Evolutionary conservation across 1,140 invertebrate genomes (phyloP).

Genomic region (Hypsibius dujardini): DNA sequence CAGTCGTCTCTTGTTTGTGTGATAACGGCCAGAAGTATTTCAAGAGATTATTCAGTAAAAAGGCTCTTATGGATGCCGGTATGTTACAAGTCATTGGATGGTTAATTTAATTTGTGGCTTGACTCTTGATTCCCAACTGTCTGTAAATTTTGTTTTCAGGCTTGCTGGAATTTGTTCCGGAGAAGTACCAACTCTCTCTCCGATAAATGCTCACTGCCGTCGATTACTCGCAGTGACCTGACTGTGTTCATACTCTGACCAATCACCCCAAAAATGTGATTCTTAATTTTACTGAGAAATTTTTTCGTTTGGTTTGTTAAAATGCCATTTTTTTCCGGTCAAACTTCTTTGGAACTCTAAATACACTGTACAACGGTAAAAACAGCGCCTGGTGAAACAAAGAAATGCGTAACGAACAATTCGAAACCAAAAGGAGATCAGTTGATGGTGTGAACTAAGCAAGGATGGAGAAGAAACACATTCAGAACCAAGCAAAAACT

Average conservation of each 20-base stretch:
- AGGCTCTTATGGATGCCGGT: background rate
- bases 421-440: background rate
- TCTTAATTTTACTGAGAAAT: background rate
- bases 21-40: constrained; percentile 30
- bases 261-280: background rate
- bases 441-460: background rate
- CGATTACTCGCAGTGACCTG: too few species aligned
- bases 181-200: background rate
- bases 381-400: background rate
- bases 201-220: background rate
- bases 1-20: constrained; percentile 33
- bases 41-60: constrained; percentile 19
- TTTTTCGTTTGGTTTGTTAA: background rate
- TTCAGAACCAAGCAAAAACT: background rate
- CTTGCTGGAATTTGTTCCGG: background rate
- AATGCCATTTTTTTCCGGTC: background rate
- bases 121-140: background rate
- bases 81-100: background rate
- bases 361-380: background rate
- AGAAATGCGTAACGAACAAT: background rate
- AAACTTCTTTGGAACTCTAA: too few species aligned
- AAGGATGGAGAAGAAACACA: background rate
- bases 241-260: too few species aligned
- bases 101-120: background rate
- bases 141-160: background rate